Base-by-base conservation (phyloP, 2,888 invertebrate species). In the Caenorhabditis angaria region DNA sequence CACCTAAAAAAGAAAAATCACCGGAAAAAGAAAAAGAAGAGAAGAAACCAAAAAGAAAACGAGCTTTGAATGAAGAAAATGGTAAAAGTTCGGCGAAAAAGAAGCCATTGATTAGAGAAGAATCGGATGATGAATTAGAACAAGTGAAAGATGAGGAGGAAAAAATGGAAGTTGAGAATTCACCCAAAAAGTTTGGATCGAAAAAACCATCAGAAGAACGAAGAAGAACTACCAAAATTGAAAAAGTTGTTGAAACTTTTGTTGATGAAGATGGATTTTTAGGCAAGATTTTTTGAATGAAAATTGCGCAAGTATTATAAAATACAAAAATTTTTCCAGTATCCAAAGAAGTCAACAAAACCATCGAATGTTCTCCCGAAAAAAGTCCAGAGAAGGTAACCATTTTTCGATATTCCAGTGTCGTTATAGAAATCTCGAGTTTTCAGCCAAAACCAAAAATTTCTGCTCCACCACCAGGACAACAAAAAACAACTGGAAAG, bases 221-320 rank as follows among this genome's bases (percentile, higher is more conserved):
- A 22, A 61, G 32, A 28, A 50, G 32, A 18, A 32, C 50, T 20
- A 55, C 55, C 35, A 62, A 62, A 28, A 41, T 35, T n/a, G 74
- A 74, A 54, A 74, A 69, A 29, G 66, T 74, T 51, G 63, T 69
- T 12, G 74, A 74, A 54, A 70, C 69, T 1, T 74, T 54, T 41
- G 74, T 74, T 10, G 74, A 74, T 35, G 74, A 74, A 48, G 74
- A 74, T 58, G 74, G 74, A n/a, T 74, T 67, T 58, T 68, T 74
- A 47, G 74, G 74, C 70, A 25, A 20, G 4, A 18, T 10, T 41
- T 41, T 41, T 12, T 18, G 32, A 32, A 32, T 32, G 32, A 32
- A 8, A 12, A 32, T n/a, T n/a, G n/a, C n/a, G n/a, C n/a, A n/a
- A n/a, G n/a, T n/a, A n/a, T n/a, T n/a, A n/a, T n/a, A n/a, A n/a